Base-by-base conservation (phyloP, 2,113 vertebrate genomes). In the Tenebrosternarchus preto region DNA sequence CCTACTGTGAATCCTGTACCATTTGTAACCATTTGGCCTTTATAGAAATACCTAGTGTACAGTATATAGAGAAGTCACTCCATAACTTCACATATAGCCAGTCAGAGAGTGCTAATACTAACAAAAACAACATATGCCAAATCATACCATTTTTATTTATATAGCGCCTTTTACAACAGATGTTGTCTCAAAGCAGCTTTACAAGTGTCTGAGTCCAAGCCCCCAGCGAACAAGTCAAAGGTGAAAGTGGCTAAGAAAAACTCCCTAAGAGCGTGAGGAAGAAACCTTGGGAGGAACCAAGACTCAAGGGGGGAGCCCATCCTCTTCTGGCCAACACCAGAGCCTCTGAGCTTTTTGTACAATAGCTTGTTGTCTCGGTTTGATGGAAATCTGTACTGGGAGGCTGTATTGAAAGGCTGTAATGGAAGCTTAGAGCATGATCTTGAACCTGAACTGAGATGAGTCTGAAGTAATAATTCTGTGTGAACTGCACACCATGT, bases 371-470 rank as follows among this genome's bases (percentile, higher is more conserved):
- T 59, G 29, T 7, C 16, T 71, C 24, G 46, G 50, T 71, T 19
- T 33, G 9, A 61, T 60, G 36, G 39, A 74, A 27, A 24, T 27
- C 22, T 71, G 67, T 61, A 69, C 25, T 68, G 67, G 50, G 55
- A 79, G 36, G 1, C 25, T 72, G 68, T 63, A 70, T 12, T 68
- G 55, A 33, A 24, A 71, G 56, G 5, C 43, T 50, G 43, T 15
- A 50, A 9, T 15, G 11, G 43, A 50, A 50, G 5, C 12, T 50
- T 1, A 5, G 22, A 56, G 31, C 53, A 27, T 17, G n/a, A 22
- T 31, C 29, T n/a, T 27, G 33, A 8, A 20, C 22, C 63, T 67
- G 29, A 36, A 36, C 63, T 36, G 29, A 67, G 19, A 17, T 24
- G 27, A 33, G 29, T 36, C 19, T 67, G 31, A 67, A 67, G 63